Base-by-base conservation (phyloP, 2,888 invertebrate genomes). In the Sphaerophoria taeniata region DNA sequence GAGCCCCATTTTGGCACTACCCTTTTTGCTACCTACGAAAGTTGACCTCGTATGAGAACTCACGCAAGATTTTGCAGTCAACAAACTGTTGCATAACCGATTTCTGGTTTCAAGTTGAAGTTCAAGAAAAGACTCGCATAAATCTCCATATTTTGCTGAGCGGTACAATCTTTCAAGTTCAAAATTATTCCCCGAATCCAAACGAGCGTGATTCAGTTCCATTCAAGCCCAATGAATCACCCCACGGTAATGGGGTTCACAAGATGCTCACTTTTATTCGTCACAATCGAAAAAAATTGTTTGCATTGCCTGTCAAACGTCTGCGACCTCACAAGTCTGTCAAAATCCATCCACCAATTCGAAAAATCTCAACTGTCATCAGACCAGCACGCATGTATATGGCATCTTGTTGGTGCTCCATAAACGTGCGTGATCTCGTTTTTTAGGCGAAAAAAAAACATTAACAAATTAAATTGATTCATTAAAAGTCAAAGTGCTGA, bases 391-490 rank as follows among this genome's bases (percentile, higher is more conserved):
- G 56, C 70, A 34, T 77, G 61, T 55, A 43, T 72, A 43, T 72
- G 80, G 60, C 75, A 79, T 71, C 70, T 73, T 63, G 75, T 65
- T 43, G 63, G 61, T 80, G 63, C 69, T 76, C 76, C 67, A 67
- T 67, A 76, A 56, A 72, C 60, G 71, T 67, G 72, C 61, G 51
- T 67, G 47, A 76, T 69, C 69, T 72, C 67, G 72, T 80, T 85
- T 72, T 2, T 24, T 24, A 24, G 24, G 24, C 24, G 43, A 55
- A 49, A 56, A 31, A 31, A 69, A 70, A 78, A 47, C 75, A 79
- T 75, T 63, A 58, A 73, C 80, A 56, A 72, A 80, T 80, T 63
- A 63, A 85, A 85, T 85, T 85, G 81, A 85, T 85, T 81, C 85
- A 85, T 85, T 85, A 85, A 85, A 81, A 73, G 76, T 63, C 76